phyloP scores from a whole-genome alignment of 2,888 invertebrate species.

The Halocaridina rubra region DNA sequence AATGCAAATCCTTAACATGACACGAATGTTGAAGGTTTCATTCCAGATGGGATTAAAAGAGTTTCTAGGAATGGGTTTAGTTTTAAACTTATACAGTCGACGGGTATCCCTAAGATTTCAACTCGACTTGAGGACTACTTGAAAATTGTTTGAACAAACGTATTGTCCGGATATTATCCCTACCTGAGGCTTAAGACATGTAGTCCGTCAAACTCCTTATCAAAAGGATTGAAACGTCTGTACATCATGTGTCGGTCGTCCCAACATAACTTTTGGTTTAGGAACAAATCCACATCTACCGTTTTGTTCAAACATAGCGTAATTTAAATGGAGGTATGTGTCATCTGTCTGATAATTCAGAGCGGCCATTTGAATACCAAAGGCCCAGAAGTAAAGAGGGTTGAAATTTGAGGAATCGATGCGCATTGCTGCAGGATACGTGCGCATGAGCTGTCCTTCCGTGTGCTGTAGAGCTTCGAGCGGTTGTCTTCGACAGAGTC shows the following conservation, averaged over 20 bases:
- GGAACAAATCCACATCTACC: constrained; percentile 88
- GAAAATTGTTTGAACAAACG: constrained; percentile 81
- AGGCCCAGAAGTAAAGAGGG: constrained; percentile 94
- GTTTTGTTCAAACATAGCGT: constrained; percentile 92
- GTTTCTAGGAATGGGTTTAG: constrained; percentile 84
- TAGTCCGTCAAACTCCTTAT: constrained; percentile 91
- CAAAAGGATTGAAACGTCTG: constrained; percentile 89
- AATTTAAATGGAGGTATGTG: constrained; percentile 87
- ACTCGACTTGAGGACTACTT: constrained; percentile 73
- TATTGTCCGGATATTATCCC: constrained; percentile 93
- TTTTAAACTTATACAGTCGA: constrained; percentile 88
- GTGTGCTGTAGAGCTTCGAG: constrained; percentile 84
- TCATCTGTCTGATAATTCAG: constrained; percentile 94
- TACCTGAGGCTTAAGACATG: constrained; percentile 82
- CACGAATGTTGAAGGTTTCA: constrained; percentile 69
- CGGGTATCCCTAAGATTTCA: constrained; percentile 88
- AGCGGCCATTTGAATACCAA: constrained; percentile 92
- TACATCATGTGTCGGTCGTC: constrained; percentile 75
- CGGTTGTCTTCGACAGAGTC: constrained; percentile 89
- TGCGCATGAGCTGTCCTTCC: constrained; percentile 88
- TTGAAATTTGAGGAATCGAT: constrained; percentile 97
- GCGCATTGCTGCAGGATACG: constrained; percentile 93
- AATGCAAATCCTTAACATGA: constrained; percentile 91
- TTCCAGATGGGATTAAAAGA: constrained; percentile 95
- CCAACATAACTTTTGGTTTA: constrained; percentile 91